Evolutionary conservation across 2,113 vertebrate genomes (phyloP).

Genomic region (Cinclus cinclus): DNA sequence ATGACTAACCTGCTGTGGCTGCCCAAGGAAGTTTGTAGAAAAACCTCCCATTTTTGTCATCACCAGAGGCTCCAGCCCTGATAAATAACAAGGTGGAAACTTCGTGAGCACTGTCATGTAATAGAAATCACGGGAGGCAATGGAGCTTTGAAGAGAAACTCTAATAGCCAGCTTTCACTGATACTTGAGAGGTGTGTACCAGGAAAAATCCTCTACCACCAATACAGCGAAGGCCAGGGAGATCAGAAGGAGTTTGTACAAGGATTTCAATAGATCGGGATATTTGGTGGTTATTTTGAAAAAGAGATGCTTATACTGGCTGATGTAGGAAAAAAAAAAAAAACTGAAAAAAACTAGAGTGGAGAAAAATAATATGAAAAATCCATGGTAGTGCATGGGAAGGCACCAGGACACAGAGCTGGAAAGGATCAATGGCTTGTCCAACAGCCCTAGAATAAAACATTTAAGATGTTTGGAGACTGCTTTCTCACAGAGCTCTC

Average conservation of each 20-base stretch:
- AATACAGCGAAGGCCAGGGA: neutral
- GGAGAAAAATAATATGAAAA: neutral
- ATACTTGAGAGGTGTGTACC: neutral
- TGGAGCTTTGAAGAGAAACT: neutral
- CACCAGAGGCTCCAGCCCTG: neutral
- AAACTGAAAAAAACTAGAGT: neutral
- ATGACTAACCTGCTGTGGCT: neutral
- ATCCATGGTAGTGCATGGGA: neutral
- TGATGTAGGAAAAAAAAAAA: neutral
- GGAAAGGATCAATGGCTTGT: neutral
- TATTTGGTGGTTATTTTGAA: neutral
- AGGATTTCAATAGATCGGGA: neutral
- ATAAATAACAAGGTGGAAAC: neutral
- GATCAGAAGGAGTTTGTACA: neutral
- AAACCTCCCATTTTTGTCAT: neutral
- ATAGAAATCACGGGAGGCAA: neutral
- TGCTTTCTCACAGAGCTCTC: neutral
- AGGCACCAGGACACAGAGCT: neutral
- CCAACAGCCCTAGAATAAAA: neutral
- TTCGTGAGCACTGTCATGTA: neutral
- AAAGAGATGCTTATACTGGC: neutral
- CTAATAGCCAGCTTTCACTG: neutral
- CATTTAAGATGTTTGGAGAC: neutral
- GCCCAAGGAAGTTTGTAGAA: neutral
- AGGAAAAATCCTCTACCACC: neutral